Evolutionary conservation across 1,140 invertebrate genomes (phyloP).

Genomic region (Formica selysi): DNA sequence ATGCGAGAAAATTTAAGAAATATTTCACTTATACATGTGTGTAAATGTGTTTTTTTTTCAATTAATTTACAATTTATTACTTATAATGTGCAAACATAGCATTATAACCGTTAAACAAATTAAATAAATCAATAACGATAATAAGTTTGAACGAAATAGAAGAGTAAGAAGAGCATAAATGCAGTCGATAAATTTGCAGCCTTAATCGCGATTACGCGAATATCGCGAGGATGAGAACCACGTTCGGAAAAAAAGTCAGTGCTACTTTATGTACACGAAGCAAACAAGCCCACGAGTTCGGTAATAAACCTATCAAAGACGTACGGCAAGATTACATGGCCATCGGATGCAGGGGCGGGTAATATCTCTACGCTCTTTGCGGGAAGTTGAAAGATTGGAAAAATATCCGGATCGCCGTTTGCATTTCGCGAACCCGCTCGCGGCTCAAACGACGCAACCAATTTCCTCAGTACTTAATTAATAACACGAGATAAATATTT

Average conservation of each 20-base stretch:
- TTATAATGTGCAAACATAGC: neutral
- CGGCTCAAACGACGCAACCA: conserved; percentile 29
- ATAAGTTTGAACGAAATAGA: neutral
- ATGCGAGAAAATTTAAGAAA: too few relatives aligned
- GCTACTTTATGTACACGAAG: conserved; percentile 39
- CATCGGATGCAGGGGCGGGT: neutral
- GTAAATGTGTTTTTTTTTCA: neutral
- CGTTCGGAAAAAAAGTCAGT: conserved; percentile 17
- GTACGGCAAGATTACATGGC: conserved; percentile 43
- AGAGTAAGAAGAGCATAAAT: neutral
- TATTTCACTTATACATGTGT: neutral
- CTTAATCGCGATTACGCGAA: conserved; percentile 9
- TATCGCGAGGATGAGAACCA: conserved; percentile 48
- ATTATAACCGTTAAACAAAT: neutral
- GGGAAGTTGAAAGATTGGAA: conserved; percentile 47
- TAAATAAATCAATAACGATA: neutral
- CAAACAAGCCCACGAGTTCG: conserved; percentile 56
- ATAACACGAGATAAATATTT: conserved; percentile 54
- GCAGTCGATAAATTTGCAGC: neutral
- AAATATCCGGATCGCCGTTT: conserved; percentile 54
- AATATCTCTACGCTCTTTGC: conserved; percentile 45
- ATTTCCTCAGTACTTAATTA: conserved; percentile 50
- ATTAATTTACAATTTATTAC: conserved; percentile 1
- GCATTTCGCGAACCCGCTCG: conserved; percentile 35
- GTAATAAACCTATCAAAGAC: conserved; percentile 61